A percentile compares a stretch with the other conserved stretches of the same genome.
phyloP scores from a whole-genome alignment of 64 coral and sea anemone species.

The Montipora efflorescens region DNA sequence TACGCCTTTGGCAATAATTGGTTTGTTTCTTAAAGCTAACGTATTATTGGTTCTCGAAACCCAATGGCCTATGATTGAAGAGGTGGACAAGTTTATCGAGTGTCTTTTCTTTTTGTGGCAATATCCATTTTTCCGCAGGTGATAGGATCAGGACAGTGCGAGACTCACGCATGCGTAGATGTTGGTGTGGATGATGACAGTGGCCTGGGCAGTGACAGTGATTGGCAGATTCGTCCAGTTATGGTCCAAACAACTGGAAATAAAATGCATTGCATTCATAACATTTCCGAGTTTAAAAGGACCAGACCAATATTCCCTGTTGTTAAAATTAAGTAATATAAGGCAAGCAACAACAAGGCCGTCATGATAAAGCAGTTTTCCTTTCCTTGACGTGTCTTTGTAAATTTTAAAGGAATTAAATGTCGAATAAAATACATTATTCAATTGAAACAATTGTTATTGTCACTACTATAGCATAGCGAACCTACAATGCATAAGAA shows the following conservation, averaged over 20 bases:
- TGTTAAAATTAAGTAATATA: constrained; percentile 54
- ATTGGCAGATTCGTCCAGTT: constrained; percentile 81
- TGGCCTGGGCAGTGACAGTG: constrained; percentile 67
- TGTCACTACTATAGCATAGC: too few relatives aligned
- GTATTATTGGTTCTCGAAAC: too few relatives aligned
- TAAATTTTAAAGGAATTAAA: too few relatives aligned
- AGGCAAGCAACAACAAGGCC: neutral
- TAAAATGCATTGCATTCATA: constrained; percentile 53
- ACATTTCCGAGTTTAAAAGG: constrained; percentile 86
- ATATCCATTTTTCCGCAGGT: constrained; percentile 12
- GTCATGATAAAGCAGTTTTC: too few relatives aligned
- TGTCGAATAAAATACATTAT: too few relatives aligned
- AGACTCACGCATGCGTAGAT: neutral
- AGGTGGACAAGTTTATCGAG: too few relatives aligned
- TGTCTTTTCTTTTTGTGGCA: neutral
- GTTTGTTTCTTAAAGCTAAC: too few relatives aligned
- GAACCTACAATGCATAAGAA: too few relatives aligned
- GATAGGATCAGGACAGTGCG: constrained; percentile 58
- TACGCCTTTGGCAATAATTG: too few relatives aligned
- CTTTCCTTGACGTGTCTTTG: too few relatives aligned
- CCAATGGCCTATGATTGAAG: too few relatives aligned
- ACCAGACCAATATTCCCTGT: constrained; percentile 81
- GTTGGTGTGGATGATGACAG: constrained; percentile 55
- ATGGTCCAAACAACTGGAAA: constrained; percentile 32
- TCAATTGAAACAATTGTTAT: too few relatives aligned